Conservation (phyloP, 1,140 invertebrate species). For the Drosophila trapezifrons region DNA sequence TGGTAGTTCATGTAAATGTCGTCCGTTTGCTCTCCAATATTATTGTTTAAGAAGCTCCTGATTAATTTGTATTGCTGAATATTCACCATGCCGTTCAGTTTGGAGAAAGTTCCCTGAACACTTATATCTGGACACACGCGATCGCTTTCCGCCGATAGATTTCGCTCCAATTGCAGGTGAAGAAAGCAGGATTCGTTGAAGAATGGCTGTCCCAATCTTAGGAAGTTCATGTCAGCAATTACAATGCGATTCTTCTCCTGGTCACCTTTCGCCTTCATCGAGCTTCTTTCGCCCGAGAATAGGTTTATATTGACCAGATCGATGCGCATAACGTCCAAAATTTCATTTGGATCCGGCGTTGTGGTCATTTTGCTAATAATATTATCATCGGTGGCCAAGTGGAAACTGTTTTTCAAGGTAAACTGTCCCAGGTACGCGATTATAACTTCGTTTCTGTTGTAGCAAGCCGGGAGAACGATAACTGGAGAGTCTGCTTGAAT, state of each 20-base stretch:
- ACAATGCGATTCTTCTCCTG: conserved; percentile 53
- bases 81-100: conserved; percentile 93
- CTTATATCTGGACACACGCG: conserved; percentile 92
- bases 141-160: conserved; percentile 87
- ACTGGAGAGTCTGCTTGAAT: conserved; percentile 89
- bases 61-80: conserved; percentile 94
- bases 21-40: conserved; percentile 95
- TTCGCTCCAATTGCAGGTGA: conserved; percentile 92
- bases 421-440: conserved; percentile 93
- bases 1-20: conserved; percentile 85
- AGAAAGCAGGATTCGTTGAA: conserved; percentile 92
- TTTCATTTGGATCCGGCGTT: conserved; percentile 74
- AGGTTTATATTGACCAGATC: conserved; percentile 93
- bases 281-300: conserved; percentile 87
- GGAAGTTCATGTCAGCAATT: conserved; percentile 73
- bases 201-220: conserved; percentile 86
- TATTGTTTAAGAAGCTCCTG: conserved; percentile 94
- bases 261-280: conserved; percentile 53
- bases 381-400: conserved; percentile 85
- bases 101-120: conserved; percentile 93
- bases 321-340: conserved; percentile 92
- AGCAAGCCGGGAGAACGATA: conserved; percentile 94
- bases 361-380: conserved; percentile 85
- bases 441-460: conserved; percentile 91
- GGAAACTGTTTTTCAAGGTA: conserved; percentile 90